These are phyloP conservation scores for Nestor notabilis DNA, from an alignment of 2,113 vertebrate species.

Conservation along the genomic window DNA sequence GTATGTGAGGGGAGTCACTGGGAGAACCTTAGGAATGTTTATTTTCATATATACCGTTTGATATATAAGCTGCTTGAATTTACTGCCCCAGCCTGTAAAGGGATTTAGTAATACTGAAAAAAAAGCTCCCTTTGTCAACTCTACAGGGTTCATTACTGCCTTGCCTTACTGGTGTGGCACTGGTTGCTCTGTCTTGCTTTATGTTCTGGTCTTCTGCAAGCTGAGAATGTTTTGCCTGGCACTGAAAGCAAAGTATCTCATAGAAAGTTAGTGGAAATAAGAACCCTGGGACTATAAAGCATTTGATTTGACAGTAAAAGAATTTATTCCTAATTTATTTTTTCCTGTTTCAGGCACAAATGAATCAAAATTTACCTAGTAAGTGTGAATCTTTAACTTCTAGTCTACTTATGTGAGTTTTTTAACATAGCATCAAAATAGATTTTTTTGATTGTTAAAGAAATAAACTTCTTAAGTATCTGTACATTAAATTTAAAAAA, in stretches of 20 bases:
- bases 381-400: slow-evolving; percentile 77
- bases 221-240: not conserved
- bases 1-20: not conserved
- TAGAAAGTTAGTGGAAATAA: not conserved
- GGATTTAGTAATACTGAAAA: not conserved
- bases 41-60: not conserved
- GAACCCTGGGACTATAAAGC: not conserved
- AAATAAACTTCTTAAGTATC: not conserved
- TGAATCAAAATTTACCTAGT: slow-evolving; percentile 94
- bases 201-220: not conserved
- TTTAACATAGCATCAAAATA: not conserved
- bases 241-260: not conserved
- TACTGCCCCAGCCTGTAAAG: not conserved
- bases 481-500: not conserved
- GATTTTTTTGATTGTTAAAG: not conserved
- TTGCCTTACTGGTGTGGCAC: not conserved
- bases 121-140: not conserved
- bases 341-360: slow-evolving; percentile 84
- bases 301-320: not conserved
- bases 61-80: not conserved
- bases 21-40: not conserved
- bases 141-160: not conserved
- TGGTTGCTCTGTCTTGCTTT: not conserved
- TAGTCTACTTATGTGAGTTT: not conserved
- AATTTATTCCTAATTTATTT: slow-evolving; percentile 25